Base-by-base conservation (phyloP, 2,797 vertebrate species). In the Crypturellus tataupa region DNA sequence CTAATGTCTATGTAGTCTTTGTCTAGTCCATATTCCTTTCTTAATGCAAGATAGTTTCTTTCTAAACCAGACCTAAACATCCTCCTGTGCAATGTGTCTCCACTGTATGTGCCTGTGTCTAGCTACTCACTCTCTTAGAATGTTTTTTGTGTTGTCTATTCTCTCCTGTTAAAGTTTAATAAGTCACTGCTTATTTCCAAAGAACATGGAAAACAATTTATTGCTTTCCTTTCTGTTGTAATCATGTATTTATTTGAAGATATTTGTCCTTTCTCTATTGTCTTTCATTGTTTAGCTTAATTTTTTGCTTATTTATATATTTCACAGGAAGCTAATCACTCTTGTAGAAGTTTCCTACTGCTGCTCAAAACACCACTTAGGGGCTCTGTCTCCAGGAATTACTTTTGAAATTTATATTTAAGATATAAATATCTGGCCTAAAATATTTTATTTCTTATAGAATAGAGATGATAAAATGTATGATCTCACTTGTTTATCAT, bases 131-230 rank as follows among this genome's bases (percentile, higher is more conserved):
- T 15, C 4, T 42, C 6, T 47, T 29, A 35, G 21, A n/a, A 9
- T 31, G 10, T 16, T 3, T 5, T 27, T 15, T 21, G 3, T 2
- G 1, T 9, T 37, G 14, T 59, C 4, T 7, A 51, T 47, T 49
- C 19, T 62, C 3, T 29, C 5, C 18, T 51, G 7, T n/a, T 76
- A 51, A 56, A n/a, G 13, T 68, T 85, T 64, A 7, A 53, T 39
- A 49, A 15, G 14, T 37, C 79, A 47, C 5, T 2, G 13, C 81
- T 80, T 60, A 20, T 80, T 72, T 69, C 8, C 4, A 62, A 62
- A 29, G 5, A 58, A n/a, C 13, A 58, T 23, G 11, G 23, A 69
- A 85, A 85, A 29, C 3, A 15, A 62, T 9, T 33, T 31, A 24
- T 70, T 79, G n/a, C 0, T 62, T 82, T 72, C 39, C 5, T 73